Evolutionary conservation across 2,113 vertebrate genomes (phyloP), one percentile per base, ranked within the genome.

Genomic region (Takifugu bimaculatus): DNA sequence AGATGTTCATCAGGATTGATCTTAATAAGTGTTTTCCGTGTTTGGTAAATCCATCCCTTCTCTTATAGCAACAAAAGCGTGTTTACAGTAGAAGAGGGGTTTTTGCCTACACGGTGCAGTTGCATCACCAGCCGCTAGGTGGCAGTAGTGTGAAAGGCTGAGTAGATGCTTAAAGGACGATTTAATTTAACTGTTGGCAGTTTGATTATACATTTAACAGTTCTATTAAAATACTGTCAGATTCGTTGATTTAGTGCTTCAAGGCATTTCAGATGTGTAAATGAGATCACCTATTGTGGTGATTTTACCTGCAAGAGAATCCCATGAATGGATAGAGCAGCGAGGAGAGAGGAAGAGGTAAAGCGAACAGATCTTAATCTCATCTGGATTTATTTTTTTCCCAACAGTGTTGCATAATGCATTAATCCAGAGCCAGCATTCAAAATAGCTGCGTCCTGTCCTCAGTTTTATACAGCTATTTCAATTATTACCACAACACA

Each of bases 381-480:
- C 78, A 84, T 85, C 78, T 82, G 88, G 83, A 85, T 86, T 83
- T 85, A 54, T 72, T 75, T 75, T 75, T 50, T 70, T 83, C 83
- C 69, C 82, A 70, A 54, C 80, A 80, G 74, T 72, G 81, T 89
- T 89, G 65, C 69, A 49, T 89, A 84, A 89, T 57, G 65, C 79
- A 44, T 70, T 86, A 84, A 89, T 86, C 86, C 83, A 66, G 43
- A 0, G 14, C 78, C 79, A 79, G 83, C 84, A 63, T 67, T 87
- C 87, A 79, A 78, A 82, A 2, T 69, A 77, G 62, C 63, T 77
- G 75, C 72, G 78, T 69, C 35, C 50, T 47, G 1, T 73, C 54
- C 70, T 68, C 50, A 15, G 42, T 67, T 70, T 65, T 63, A 44
- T 48, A 44, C 48, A 43, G 51, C 27, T 45, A 49, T 42, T 60